Evolutionary conservation across 2,888 invertebrate species (phyloP), one percentile per base, ranked within the genome.

Genomic region (Caenorhabditis wallacei): DNA sequence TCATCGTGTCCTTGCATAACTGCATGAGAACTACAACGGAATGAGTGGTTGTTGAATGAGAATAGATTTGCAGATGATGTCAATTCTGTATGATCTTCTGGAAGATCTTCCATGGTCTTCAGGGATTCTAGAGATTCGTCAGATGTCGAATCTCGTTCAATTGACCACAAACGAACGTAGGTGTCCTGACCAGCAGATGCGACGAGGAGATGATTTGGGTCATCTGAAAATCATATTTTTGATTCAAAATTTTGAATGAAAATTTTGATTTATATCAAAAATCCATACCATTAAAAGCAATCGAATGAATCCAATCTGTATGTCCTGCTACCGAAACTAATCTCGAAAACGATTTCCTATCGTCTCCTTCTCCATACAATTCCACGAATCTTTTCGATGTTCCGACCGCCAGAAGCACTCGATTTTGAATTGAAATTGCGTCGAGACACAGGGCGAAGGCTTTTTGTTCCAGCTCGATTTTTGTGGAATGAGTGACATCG

Each of bases 1-100:
- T 95, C 95, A 90, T 97, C 97, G 91, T 98, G 98, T 0, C 97
- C 97, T 74, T 94, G 94, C 3, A 98, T 93, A 30, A 98, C 95
- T 0, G 97, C 96, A 94, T 94, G 88, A 1, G 69, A 61, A 22
- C 68, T 69, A 22, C 76, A 76, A 16, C 76, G 59, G 43, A 48
- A 61, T 1, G 46, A 11, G 22, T 59, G 7, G 24, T 30, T 35
- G 30, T 51, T 24, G 40, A 76, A 16, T 0, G 51, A 35, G 69
- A 76, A 76, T n/a, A 68, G 59, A 20, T 76, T 76, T 5, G 76
- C 76, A 5, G 86, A 84, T 18, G 84, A 85, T 22, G 84, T 81
- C 57, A 87, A 66, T 51, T 85, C 30, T 30, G 30, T 30, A 30
- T 30, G 30, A 8, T 30, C 30, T 30, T 84, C 79, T 5, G 68